Conservation (phyloP, 2,797 vertebrate genomes). For the Notoglanidium macrostoma region DNA sequence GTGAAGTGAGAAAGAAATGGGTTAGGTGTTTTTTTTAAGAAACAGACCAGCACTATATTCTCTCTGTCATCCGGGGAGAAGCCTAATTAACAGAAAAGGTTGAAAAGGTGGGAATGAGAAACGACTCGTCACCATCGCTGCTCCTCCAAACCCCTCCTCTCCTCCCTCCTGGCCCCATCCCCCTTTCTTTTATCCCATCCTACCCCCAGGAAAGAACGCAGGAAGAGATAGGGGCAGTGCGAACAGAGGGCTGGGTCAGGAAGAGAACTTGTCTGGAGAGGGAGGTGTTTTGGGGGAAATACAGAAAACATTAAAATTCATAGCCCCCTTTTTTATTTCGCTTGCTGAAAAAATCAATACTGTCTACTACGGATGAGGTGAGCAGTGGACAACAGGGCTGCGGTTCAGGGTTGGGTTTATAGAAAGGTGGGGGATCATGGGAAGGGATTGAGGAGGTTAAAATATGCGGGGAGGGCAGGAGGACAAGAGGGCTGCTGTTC, state of each 20-base stretch:
- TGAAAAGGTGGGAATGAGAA: conserved; percentile 60
- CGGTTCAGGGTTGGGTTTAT: conserved; percentile 60
- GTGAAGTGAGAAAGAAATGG: not conserved
- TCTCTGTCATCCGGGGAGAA: conserved; percentile 24
- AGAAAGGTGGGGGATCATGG: conserved; percentile 17
- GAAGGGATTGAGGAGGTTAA: conserved; percentile 57
- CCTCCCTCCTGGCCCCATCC: conserved; percentile 57
- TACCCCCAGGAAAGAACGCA: conserved; percentile 65
- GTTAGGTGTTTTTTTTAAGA: too few species aligned
- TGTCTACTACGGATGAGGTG: conserved; percentile 83
- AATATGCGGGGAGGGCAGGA: conserved; percentile 52
- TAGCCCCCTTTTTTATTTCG: conserved; percentile 81
- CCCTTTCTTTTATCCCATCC: conserved; percentile 62
- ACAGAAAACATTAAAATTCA: conserved; percentile 83
- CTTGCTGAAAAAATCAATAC: conserved; percentile 82
- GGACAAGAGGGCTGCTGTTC: conserved; percentile 68
- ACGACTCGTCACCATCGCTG: conserved; percentile 58
- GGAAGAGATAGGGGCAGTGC: conserved; percentile 61
- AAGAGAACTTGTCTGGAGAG: conserved; percentile 32
- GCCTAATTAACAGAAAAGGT: conserved; percentile 63
- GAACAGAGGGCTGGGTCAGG: conserved; percentile 48
- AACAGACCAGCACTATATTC: not conserved
- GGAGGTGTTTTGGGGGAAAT: conserved; percentile 46
- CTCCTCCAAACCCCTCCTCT: conserved; percentile 38
- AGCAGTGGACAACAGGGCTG: conserved; percentile 80